Percentiles rank a stretch among this genome's conserved stretches.
Conservation (phyloP, 2,113 vertebrate genomes). For the Tetraodon nigroviridis region DNA sequence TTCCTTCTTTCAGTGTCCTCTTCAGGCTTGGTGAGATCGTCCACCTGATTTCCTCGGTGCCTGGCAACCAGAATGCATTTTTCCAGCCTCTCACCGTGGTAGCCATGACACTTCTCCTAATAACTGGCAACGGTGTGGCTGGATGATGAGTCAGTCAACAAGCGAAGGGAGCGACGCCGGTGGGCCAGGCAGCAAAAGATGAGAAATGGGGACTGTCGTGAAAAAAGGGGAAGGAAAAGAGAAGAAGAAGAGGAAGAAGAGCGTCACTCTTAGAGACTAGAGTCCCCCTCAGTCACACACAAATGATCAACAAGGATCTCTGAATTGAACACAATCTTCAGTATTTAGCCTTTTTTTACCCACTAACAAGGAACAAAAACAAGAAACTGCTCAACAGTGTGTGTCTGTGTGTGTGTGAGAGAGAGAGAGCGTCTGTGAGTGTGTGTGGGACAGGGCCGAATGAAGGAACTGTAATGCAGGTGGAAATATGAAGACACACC, state of each 20-base stretch:
- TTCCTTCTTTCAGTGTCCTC: conserved; percentile 84
- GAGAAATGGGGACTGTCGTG: conserved; percentile 30
- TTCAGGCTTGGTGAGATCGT: conserved; percentile 95
- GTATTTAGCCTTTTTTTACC: conserved; percentile 57
- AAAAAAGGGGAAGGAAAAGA: not conserved
- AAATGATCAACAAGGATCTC: conserved; percentile 61
- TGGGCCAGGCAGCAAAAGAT: conserved; percentile 29
- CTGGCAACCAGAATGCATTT: conserved; percentile 78
- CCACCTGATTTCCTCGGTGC: conserved; percentile 76
- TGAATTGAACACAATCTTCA: conserved; percentile 56
- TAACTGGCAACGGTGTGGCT: conserved; percentile 52
- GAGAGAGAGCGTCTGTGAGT: no score
- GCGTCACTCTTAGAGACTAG: conserved; percentile 32
- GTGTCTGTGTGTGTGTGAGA: not conserved
- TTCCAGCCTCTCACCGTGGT: conserved; percentile 71
- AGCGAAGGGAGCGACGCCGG: conserved; percentile 38
- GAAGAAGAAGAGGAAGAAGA: not conserved
- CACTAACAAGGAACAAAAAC: conserved; percentile 54
- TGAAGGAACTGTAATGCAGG: conserved; percentile 46
- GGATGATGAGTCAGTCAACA: conserved; percentile 70
- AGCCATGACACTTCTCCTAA: conserved; percentile 71
- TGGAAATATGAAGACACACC: conserved; percentile 31
- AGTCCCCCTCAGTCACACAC: conserved; percentile 30
- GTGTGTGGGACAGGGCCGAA: conserved; percentile 11
- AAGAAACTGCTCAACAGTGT: conserved; percentile 7